A percentile compares a stretch with the other conserved stretches of the same genome.
These are phyloP conservation scores for Manduca sexta DNA, from an alignment of 1,140 invertebrate genomes.

Conservation along the genomic window DNA sequence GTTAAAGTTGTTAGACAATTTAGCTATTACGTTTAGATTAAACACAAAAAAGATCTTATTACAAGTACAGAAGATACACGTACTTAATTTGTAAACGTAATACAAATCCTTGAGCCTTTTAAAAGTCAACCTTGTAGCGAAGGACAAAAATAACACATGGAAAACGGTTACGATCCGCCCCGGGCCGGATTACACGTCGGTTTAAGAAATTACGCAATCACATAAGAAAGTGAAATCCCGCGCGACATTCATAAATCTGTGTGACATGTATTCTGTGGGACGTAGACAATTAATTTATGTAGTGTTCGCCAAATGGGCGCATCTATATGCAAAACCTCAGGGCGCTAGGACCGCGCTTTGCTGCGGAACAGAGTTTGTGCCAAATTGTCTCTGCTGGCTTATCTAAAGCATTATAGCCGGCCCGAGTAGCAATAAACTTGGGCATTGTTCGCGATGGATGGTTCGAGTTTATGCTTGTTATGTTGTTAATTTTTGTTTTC, in stretches of 20 bases:
- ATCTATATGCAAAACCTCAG: slow-evolving; percentile 69
- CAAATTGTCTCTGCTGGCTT: slow-evolving; percentile 70
- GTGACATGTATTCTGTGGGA: slow-evolving; percentile 46
- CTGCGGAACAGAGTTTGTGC: slow-evolving; percentile 61
- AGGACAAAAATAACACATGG: background rate
- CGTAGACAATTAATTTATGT: slow-evolving; percentile 64
- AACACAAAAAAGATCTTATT: no score
- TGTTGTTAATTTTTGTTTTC: slow-evolving; percentile 16
- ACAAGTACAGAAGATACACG: no score
- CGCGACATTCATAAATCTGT: slow-evolving; percentile 20
- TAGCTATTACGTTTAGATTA: no score
- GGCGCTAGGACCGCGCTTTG: slow-evolving; percentile 41
- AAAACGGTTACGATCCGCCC: background rate
- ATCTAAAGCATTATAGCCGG: slow-evolving; percentile 61
- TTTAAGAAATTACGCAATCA: slow-evolving; percentile 1
- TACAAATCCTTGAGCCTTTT: no score
- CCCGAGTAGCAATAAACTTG: slow-evolving; percentile 58
- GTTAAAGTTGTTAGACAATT: no score
- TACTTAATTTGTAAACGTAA: no score
- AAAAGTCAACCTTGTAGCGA: no score
- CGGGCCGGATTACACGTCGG: background rate
- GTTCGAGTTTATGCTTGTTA: slow-evolving; percentile 22
- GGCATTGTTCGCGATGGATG: slow-evolving; percentile 52
- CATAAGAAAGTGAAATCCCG: slow-evolving; percentile 20
- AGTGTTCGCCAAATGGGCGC: slow-evolving; percentile 62